Evolutionary conservation across 2,888 invertebrate species (phyloP).

Genomic region (Acheta domesticus): DNA sequence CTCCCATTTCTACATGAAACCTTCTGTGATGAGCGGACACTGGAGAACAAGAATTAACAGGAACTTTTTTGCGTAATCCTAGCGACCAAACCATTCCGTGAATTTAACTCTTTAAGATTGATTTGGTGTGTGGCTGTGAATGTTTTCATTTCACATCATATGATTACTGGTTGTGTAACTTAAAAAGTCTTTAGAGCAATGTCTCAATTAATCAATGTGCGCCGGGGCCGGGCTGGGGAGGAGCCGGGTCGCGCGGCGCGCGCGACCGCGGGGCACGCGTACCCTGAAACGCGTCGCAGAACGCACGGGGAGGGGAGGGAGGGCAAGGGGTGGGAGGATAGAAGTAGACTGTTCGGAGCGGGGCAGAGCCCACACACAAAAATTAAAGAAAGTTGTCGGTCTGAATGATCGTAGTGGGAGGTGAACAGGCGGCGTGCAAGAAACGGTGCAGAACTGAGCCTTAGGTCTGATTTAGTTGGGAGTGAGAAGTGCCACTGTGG

Average conservation of each 20-base stretch:
- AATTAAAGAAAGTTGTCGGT: too few relatives aligned
- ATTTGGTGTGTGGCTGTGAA: slow-evolving; percentile 50
- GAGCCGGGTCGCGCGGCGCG: background rate
- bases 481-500: too few relatives aligned
- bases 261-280: background rate
- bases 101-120: slow-evolving; percentile 32
- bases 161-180: slow-evolving; percentile 33
- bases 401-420: too few relatives aligned
- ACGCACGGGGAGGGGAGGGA: background rate
- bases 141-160: slow-evolving; percentile 44
- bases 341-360: too few relatives aligned
- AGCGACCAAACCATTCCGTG: slow-evolving; percentile 33
- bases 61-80: slow-evolving; percentile 12
- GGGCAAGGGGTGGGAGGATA: background rate
- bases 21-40: slow-evolving; percentile 19
- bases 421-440: too few relatives aligned
- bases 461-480: too few relatives aligned
- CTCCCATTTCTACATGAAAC: background rate
- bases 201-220: background rate
- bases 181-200: background rate
- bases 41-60: background rate
- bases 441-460: too few relatives aligned
- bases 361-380: too few relatives aligned
- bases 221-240: background rate
- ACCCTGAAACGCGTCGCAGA: background rate